Evolutionary conservation across 1,140 invertebrate species (phyloP).

Genomic region (Oedothorax gibbosus): DNA sequence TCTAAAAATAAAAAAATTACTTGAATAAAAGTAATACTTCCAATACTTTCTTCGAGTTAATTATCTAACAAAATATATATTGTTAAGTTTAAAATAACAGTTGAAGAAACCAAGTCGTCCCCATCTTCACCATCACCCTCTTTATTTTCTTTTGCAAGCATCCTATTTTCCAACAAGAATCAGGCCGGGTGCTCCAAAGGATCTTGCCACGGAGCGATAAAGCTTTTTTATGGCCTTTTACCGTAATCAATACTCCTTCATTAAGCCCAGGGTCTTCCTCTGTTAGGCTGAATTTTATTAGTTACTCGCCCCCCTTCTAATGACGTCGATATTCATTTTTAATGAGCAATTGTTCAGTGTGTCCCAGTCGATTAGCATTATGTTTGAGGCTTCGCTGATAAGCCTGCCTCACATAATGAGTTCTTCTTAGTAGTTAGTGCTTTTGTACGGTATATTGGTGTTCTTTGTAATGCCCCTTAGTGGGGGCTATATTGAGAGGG

Average conservation of each 20-base stretch:
- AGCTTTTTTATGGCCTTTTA: neutral
- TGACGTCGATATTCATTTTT: conserved; percentile 38
- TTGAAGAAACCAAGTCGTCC: too few species aligned
- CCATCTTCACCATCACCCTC: neutral
- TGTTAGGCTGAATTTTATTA: conserved; percentile 19
- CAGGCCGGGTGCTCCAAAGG: conserved; percentile 17
- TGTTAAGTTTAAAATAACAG: too few species aligned
- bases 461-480: too few species aligned
- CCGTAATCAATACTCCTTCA: neutral
- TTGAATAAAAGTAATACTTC: too few species aligned
- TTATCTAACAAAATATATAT: too few species aligned
- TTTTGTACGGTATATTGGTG: too few species aligned
- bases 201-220: neutral
- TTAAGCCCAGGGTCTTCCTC: neutral
- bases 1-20: too few species aligned
- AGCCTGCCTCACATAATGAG: conserved; percentile 33
- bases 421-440: too few species aligned
- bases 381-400: conserved; percentile 4
- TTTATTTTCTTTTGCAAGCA: neutral
- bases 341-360: conserved; percentile 46
- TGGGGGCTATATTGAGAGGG: too few species aligned
- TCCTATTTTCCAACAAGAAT: conserved; percentile 16
- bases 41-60: too few species aligned
- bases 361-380: conserved; percentile 14
- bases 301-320: conserved; percentile 17